Evolutionary conservation across 2,113 vertebrate species (phyloP), one percentile per base, ranked within the genome.

Genomic region (Notothenia coriiceps): DNA sequence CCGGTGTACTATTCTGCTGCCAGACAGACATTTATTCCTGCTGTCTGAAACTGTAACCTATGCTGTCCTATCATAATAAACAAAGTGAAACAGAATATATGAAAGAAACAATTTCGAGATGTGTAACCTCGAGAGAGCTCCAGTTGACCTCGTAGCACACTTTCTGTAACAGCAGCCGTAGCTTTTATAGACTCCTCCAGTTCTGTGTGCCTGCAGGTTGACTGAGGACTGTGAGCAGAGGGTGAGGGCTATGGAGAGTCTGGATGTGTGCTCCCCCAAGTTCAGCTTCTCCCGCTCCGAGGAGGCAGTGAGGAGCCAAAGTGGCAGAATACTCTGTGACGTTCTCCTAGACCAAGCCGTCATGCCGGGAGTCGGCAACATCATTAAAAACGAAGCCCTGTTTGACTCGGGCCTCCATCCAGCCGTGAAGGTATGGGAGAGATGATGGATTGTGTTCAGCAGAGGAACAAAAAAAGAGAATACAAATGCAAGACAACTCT

Each of bases 361-460:
- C 56, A 93, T 99, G 85, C 97, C 97, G 0, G 98, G 98, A 44
- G 97, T 99, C 1, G 98, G 98, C 69, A 99, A 98, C 89, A 99
- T 99, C 87, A 99, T 99, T 89, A 99, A 96, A 94, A 99, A 98
- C 14, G 98, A 99, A 94, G 96, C 96, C 11, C 95, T 99, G 12
- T 97, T 97, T 91, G 96, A 98, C 91, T 96, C 96, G 15, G 95
- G 96, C 72, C 94, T 98, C 55, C 96, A 97, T 83, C 98, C 98
- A 79, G 94, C 94, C 77, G 87, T 97, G 79, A 96, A 95, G 95
- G 98, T 98, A 94, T 29, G 55, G 77, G 64, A 70, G 60, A 86
- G 74, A 82, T 89, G 90, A 89, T 89, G 77, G 84, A 90, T 90
- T 80, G 87, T 85, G 82, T 79, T 87, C 79, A 86, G 86, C 73